These are phyloP conservation scores for Entomobrya multifasciata DNA, from an alignment of 2,888 invertebrate species.

Conservation along the genomic window DNA sequence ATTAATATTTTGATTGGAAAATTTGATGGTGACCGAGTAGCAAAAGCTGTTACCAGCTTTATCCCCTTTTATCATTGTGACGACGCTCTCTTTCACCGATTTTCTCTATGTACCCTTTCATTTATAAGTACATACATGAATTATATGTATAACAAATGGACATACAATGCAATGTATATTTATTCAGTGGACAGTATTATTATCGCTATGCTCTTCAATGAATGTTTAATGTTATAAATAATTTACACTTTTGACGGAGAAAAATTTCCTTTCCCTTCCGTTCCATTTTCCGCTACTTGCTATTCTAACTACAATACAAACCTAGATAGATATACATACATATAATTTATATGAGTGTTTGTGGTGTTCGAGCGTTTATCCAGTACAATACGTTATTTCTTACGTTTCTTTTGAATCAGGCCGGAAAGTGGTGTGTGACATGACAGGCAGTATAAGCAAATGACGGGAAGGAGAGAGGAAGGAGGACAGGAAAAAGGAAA, in stretches of 20 bases:
- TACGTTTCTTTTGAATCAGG: not conserved
- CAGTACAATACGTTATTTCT: not conserved
- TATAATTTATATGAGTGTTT: not conserved
- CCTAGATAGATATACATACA: too few species aligned
- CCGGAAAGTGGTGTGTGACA: constrained; percentile 70
- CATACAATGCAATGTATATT: not conserved
- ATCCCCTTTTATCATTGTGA: constrained; percentile 2
- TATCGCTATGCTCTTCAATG: not conserved
- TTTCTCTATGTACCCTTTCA: not conserved
- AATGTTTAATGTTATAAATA: constrained; percentile 24
- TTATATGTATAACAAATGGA: not conserved
- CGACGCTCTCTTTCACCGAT: not conserved
- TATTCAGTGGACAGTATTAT: not conserved
- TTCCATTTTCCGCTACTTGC: constrained; percentile 39
- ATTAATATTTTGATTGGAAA: constrained; percentile 44
- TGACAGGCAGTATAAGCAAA: constrained; percentile 69
- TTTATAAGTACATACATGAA: too few species aligned
- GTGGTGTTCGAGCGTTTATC: not conserved
- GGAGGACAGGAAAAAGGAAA: constrained; percentile 70
- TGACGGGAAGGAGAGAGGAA: constrained; percentile 66
- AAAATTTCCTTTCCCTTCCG: constrained; percentile 64
- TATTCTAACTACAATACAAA: not conserved
- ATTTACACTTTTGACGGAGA: constrained; percentile 64
- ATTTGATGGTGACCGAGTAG: constrained; percentile 47
- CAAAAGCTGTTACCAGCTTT: constrained; percentile 13